Base-by-base conservation (phyloP, 2,888 invertebrate genomes). In the Oligia strigilis region DNA sequence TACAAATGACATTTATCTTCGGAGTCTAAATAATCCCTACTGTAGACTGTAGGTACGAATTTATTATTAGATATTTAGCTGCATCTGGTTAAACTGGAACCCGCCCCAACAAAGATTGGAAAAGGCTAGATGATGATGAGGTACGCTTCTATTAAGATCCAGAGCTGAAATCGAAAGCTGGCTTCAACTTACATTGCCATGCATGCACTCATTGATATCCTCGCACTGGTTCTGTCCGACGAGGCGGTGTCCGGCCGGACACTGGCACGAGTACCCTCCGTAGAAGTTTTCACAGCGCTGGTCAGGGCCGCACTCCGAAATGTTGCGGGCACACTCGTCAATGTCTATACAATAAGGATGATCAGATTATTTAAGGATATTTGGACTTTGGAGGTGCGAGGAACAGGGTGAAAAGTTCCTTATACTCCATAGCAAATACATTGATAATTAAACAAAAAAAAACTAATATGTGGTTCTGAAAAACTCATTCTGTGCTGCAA, bases 201-300 rank as follows among this genome's bases (percentile, higher is more conserved):
- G 95, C 52, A 90, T 87, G 85, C 99, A 99, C 94, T 99, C 99
- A 92, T 99, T 98, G 72, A 99, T 98, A 92, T 99, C 99, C 92
- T 98, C 97, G 91, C 99, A 99, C 49, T 97, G 97, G 78, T 97
- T 97, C 60, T 97, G 95, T 0, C 97, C 97, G 23, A 94, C 93
- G 14, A 97, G 93, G 64, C 97, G 96, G 92, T 98, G 98, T 0
- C 99, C 99, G 0, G 97, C 94, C 0, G 98, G 98, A 91, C 99
- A 99, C 78, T 98, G 97, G 90, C 99, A 99, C 0, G 98, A 97
- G 93, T 98, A 99, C 0, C 98, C 98, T 3, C 99, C 99, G 75
- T 97, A 98, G 78, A 98, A 98, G 95, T 99, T 99, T 88, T 98
- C 98, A 91, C 99, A 99, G 19, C 97, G 98, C 95, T 99, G 99